Evolutionary conservation across 2,797 vertebrate genomes (phyloP).

Genomic region (Poecilia velifera): DNA sequence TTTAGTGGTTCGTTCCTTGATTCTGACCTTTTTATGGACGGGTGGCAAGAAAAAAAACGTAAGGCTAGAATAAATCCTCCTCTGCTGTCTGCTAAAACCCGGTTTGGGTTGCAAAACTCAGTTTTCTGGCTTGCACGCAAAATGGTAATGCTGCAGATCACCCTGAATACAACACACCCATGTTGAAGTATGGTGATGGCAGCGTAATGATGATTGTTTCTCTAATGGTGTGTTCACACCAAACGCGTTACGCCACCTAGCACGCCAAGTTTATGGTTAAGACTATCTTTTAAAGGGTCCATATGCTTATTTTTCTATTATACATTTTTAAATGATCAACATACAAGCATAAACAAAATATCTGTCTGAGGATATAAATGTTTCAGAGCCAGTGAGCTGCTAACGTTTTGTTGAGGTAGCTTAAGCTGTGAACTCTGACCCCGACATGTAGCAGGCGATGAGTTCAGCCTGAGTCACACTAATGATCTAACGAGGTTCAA

Average conservation of each 20-base stretch:
- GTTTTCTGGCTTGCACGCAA: neutral
- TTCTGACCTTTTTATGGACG: neutral
- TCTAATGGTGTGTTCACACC: too few species aligned
- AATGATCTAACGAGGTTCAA: neutral
- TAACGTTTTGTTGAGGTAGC: neutral
- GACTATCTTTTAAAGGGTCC: neutral
- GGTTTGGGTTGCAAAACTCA: neutral
- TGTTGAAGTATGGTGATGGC: neutral
- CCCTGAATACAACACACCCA: neutral
- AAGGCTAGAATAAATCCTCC: neutral
- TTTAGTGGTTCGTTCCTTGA: neutral
- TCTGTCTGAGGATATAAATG: neutral
- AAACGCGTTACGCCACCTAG: too few species aligned
- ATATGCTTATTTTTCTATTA: too few species aligned
- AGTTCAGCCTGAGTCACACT: neutral
- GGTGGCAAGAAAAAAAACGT: neutral
- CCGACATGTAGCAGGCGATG: neutral
- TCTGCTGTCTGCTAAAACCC: neutral
- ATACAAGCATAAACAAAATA: neutral
- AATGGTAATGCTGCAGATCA: neutral
- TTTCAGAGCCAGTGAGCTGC: neutral
- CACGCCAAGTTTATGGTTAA: neutral
- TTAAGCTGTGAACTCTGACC: neutral
- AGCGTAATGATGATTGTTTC: neutral
- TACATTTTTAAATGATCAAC: neutral